Evolutionary conservation across 2,797 vertebrate species (phyloP).

Genomic region (Acrossocheilus fasciatus): DNA sequence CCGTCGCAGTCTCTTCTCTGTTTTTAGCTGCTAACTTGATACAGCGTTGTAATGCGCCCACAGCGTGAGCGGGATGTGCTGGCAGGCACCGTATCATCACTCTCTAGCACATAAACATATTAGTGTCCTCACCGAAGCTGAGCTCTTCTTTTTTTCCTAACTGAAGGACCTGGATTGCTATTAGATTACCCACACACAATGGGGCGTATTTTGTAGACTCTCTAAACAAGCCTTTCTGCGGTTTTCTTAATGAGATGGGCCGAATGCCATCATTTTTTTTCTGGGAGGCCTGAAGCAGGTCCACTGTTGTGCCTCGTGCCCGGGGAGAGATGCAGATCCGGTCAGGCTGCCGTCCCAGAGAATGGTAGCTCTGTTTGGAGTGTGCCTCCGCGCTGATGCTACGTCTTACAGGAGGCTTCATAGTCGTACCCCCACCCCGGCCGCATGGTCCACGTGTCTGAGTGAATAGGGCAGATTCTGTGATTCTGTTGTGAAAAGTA

Average conservation of each 20-base stretch:
- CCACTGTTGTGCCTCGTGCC: conserved; percentile 48
- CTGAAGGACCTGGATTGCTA: conserved; percentile 35
- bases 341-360: conserved; percentile 53
- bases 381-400: not conserved
- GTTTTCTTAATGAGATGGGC: conserved; percentile 59
- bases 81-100: conserved; percentile 31
- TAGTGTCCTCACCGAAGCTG: conserved; percentile 30
- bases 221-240: conserved; percentile 57
- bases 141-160: conserved; percentile 30
- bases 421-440: not conserved
- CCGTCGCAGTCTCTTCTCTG: conserved; percentile 1
- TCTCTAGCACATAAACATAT: conserved; percentile 50
- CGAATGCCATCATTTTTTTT: conserved; percentile 60
- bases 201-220: conserved; percentile 55
- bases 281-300: conserved; percentile 50
- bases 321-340: conserved; percentile 48
- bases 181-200: conserved; percentile 49
- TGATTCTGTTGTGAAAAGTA: conserved; percentile 73
- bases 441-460: conserved; percentile 62
- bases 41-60: conserved; percentile 32
- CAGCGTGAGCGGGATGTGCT: conserved; percentile 21
- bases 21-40: conserved; percentile 47
- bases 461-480: conserved; percentile 67
- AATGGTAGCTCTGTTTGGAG: conserved; percentile 44
- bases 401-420: conserved; percentile 8